phyloP scores from a whole-genome alignment of 2,113 vertebrate genomes.

The Cynopterus brachyotis region DNA sequence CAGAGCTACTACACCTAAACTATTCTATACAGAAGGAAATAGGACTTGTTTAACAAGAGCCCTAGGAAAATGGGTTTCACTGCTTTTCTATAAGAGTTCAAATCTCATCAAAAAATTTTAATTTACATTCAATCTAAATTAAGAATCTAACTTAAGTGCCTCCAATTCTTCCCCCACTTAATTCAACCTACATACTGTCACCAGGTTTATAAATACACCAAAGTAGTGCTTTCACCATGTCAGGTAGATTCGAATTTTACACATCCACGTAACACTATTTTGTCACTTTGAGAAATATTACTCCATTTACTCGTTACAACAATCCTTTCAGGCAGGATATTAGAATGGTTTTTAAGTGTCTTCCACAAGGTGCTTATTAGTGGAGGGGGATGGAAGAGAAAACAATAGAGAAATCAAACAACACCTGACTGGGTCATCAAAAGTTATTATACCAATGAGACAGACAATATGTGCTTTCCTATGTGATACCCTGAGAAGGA shows the following conservation, averaged over 20 bases:
- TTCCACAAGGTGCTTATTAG: neutral
- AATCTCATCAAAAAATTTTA: conserved; percentile 22
- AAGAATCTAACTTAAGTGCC: neutral
- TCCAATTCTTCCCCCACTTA: neutral
- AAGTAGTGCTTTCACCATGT: neutral
- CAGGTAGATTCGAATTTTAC: neutral
- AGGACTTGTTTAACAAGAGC: neutral
- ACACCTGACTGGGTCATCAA: neutral
- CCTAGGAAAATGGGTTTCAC: neutral
- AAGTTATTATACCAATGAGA: neutral
- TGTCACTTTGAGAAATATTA: neutral
- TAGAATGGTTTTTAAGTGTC: neutral
- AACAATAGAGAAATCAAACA: neutral
- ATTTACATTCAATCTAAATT: conserved; percentile 34
- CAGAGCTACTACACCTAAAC: neutral
- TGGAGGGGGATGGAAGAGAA: neutral
- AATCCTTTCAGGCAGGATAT: neutral
- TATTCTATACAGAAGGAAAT: neutral
- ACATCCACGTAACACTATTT: neutral
- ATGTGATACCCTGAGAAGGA: neutral
- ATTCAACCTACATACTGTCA: neutral
- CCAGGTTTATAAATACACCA: neutral
- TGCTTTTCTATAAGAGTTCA: neutral
- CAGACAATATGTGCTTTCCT: neutral
- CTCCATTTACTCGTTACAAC: neutral